phyloP scores from a whole-genome alignment of 2,113 vertebrate species.

The Morone saxatilis region DNA sequence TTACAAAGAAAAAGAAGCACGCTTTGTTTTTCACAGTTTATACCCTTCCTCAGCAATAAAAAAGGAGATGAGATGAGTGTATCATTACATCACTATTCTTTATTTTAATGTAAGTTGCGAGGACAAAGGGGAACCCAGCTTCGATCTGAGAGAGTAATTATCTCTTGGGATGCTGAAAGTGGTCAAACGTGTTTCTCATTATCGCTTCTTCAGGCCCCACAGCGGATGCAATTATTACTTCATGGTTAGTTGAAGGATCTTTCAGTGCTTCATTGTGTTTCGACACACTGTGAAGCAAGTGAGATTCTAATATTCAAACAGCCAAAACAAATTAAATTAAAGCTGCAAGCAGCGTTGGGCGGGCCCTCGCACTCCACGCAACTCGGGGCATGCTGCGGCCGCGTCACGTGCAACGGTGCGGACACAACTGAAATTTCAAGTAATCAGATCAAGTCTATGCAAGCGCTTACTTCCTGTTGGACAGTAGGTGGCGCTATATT shows the following conservation, averaged over 20 bases:
- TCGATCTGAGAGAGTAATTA: constrained; percentile 42
- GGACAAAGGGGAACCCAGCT: constrained; percentile 30
- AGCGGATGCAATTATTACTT: constrained; percentile 22
- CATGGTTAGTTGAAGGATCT: constrained; percentile 37
- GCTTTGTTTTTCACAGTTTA: too few species aligned
- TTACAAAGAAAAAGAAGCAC: too few species aligned
- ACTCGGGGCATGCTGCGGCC: too few species aligned
- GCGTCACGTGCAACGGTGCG: too few species aligned
- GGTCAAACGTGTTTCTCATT: constrained; percentile 27
- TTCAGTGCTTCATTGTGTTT: constrained; percentile 16
- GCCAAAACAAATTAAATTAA: constrained; percentile 40
- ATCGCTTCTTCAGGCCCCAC: constrained; percentile 16
- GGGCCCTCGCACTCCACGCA: too few species aligned
- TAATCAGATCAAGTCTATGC: too few species aligned
- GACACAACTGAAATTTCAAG: too few species aligned
- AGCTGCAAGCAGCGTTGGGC: too few species aligned
- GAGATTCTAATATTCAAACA: constrained; percentile 31
- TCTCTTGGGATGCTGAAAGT: constrained; percentile 35
- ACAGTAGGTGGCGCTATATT: too few species aligned
- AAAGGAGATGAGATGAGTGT: too few species aligned
- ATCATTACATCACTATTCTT: not conserved
- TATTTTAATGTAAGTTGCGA: not conserved
- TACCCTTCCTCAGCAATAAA: too few species aligned
- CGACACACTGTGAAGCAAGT: constrained; percentile 23
- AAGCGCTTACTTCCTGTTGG: too few species aligned